Evolutionary conservation across 2,113 vertebrate species (phyloP), one percentile per base, ranked within the genome.

Genomic region (Lynx canadensis): DNA sequence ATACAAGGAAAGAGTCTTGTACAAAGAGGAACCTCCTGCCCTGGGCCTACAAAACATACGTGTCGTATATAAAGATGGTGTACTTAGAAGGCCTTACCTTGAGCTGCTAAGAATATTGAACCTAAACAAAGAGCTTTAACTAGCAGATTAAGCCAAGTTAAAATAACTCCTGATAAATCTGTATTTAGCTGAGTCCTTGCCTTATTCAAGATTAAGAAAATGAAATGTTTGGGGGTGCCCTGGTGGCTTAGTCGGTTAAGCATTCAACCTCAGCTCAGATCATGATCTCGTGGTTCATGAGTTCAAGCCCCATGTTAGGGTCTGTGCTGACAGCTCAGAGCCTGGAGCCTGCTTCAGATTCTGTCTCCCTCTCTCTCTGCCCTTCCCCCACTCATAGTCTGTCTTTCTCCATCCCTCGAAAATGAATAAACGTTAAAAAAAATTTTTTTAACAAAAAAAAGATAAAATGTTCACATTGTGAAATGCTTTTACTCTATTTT

Each of bases 81-180:
- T 91, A 55, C 66, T 76, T 68, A 71, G 19, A 90, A 81, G 21
- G 55, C 27, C 83, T 76, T 76, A n/a, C 36, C 1, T 36, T 41
- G 65, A 93, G 27, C 65, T 74, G 76, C 69, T 92, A 86, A 81
- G 91, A 86, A 81, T 68, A 81, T 5, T 21, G 80, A 94, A 80
- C 55, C 36, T 76, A 91, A 87, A 81, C 45, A 74, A 65, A 94
- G 74, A 91, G 38, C 25, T 82, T 87, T 87, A 94, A 48, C 25
- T 66, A 60, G 76, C 21, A 69, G 50, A 83, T n/a, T 60, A 92
- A 60, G 50, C 36, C 66, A 88, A 82, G 38, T 82, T 88, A 27
- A 86, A 91, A 73, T 79, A 86, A 65, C 16, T 94, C n/a, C n/a
- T 27, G 36, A 57, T 66, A 88, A 60, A 25, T 69, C 48, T 95